Percentiles rank a stretch among this genome's conserved stretches.
Conservation (phyloP, 1,140 invertebrate species). For the Drosophila dunni region DNA sequence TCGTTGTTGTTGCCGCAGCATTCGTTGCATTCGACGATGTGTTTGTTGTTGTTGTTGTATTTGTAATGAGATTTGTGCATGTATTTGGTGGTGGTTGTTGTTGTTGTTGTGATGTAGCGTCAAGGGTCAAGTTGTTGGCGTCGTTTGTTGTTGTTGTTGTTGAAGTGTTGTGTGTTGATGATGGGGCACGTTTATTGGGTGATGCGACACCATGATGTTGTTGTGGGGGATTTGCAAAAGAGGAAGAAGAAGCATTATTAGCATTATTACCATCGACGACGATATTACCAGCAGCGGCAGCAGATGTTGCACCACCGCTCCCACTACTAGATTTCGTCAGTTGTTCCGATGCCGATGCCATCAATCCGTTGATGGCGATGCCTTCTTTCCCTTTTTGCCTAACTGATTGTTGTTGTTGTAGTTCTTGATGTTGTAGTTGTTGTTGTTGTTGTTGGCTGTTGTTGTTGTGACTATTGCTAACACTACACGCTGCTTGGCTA, state of each 20-base stretch:
- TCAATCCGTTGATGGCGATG: conserved; percentile 70
- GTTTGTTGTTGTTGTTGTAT: conserved; percentile 76
- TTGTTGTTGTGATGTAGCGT: conserved; percentile 58
- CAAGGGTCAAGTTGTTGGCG: conserved; percentile 75
- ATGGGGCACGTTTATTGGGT: conserved; percentile 74
- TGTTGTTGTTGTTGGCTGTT: conserved; percentile 50
- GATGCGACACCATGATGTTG: conserved; percentile 72
- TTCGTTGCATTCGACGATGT: conserved; percentile 79
- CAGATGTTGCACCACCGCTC: conserved; percentile 73
- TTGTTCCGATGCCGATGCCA: conserved; percentile 74
- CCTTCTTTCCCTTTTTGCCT: conserved; percentile 84
- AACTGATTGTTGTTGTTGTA: conserved; percentile 48
- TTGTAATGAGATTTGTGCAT: conserved; percentile 74
- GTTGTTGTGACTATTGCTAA: conserved; percentile 69
- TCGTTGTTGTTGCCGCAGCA: conserved; percentile 62
- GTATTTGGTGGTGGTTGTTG: conserved; percentile 65
- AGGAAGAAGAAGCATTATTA: conserved; percentile 85
- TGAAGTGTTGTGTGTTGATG: conserved; percentile 69
- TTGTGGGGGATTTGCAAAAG: conserved; percentile 85
- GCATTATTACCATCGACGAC: conserved; percentile 84
- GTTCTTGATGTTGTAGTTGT: conserved; percentile 39
- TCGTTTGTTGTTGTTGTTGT: conserved; percentile 71
- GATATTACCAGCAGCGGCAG: conserved; percentile 80
- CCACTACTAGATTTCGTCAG: conserved; percentile 83
- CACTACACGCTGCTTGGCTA: conserved; percentile 70